Base-by-base conservation (phyloP, 2,888 invertebrate species). In the Capitulum mitella region DNA sequence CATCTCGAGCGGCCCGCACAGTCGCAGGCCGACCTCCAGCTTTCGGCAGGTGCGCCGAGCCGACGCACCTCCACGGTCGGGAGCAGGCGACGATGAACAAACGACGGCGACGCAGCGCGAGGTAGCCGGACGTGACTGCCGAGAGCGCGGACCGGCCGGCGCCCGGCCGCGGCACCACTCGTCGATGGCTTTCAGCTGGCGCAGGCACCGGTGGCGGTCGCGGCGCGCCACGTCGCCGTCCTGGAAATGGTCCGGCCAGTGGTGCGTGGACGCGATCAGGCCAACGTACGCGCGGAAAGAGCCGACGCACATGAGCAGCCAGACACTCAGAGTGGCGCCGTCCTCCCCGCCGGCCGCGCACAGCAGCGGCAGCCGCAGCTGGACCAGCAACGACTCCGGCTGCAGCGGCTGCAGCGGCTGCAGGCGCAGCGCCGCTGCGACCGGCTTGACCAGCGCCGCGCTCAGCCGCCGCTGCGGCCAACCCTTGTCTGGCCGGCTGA, bases 51-150 rank as follows among this genome's bases (percentile, higher is more conserved):
- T 91, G 81, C 91, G 87, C 16, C 89, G 82, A 94, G 85, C 79
- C 91, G 89, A 0, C 90, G 90, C 83, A 81, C 92, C 84, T 94
- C 94, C 51, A 94, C 83, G 0, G 93, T 92, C 0, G 94, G 94
- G 83, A 94, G 91, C 32, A 94, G 86, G 85, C 94, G 94, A 85
- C 94, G 94, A n/a, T n/a, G n/a, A n/a, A n/a, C n/a, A n/a, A n/a
- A n/a, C n/a, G n/a, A n/a, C n/a, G 86, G 85, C 94, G 94, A 85
- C 94, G 94, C 3, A 94, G 86, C 0, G 89, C 88, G 84, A 94
- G 94, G 80, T 92, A 90, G 0, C 94, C 94, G 83, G 93, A 94
- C 80, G 90, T 89, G 0, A 91, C 91, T 78, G 93, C 84, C 0
- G 90, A 89, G 80, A 92, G 86, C 84, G n/a, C n/a, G n/a, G n/a